Evolutionary conservation across 2,888 invertebrate species (phyloP), one percentile per base, ranked within the genome.

Genomic region (Clepsis dumicolana): DNA sequence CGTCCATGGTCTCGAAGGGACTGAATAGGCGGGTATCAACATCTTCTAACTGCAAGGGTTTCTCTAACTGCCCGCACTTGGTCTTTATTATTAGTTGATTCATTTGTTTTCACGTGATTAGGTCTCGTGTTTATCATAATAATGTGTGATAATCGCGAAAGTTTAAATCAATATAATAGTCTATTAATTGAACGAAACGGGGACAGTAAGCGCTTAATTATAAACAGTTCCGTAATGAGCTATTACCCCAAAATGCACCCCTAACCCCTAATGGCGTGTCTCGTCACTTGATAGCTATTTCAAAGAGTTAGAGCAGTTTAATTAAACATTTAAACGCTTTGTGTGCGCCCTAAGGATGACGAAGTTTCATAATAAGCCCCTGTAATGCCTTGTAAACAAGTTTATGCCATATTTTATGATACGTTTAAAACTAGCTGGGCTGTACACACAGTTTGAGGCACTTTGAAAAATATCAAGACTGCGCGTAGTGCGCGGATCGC

Each of bases 321-420:
- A 63, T 67, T 67, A 67, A 67, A 67, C 67, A 63, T 67, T 67
- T 62, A 67, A 63, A 67, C 35, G 66, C 66, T 25, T 41, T 24
- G 16, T 41, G 41, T 41, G 48, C 21, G 48, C 62, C 56, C 67
- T 56, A 41, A 57, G 56, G 66, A 67, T 48, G 62, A 62, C 62
- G 35, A 67, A 67, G 62, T 67, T 67, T 63, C 67, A 63, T 67
- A 63, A 67, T 67, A 67, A 67, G 67, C 62, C 62, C n/a, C 16
- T 50, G 38, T 67, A 67, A 63, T 67, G 27, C 67, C 54, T 63
- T 63, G 67, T 67, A 67, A 63, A 67, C 67, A 62, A 67, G 56
- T 63, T 67, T n/a, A 50, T 38, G 62, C 56, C 56, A 67, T 63
- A 67, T 56, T 61, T 62, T 61, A 54, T 54, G 35, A 38, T 62